Evolutionary conservation across 2,113 vertebrate species (phyloP).

Genomic region (Lates calcarifer): DNA sequence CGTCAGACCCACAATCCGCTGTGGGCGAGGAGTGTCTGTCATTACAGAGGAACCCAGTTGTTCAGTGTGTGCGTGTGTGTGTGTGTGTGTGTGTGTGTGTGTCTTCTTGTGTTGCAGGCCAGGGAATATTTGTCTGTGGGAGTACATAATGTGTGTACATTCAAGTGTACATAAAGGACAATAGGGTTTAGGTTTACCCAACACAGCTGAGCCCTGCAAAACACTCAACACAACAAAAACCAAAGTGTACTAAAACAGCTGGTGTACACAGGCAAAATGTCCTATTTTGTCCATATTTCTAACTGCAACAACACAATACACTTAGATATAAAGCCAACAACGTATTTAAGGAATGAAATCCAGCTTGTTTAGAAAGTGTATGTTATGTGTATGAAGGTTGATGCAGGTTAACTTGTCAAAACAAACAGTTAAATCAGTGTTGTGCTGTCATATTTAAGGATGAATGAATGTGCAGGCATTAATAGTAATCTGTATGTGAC

Average conservation of each 20-base stretch:
- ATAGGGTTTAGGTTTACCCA: conserved; percentile 26
- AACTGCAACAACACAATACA: background rate
- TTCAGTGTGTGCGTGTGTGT: conserved; percentile 31
- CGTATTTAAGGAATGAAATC: conserved; percentile 10
- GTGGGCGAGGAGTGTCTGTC: conserved; percentile 69
- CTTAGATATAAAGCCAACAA: background rate
- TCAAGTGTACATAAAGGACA: conserved; percentile 42
- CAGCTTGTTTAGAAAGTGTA: background rate
- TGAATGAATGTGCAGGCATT: background rate
- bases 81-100: background rate
- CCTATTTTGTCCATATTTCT: conserved; percentile 18
- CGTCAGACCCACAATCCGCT: conserved; percentile 68
- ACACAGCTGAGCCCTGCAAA: conserved; percentile 26
- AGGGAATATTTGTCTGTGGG: conserved; percentile 16
- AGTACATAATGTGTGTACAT: conserved; percentile 19
- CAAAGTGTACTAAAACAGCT: conserved; percentile 33
- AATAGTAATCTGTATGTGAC: background rate
- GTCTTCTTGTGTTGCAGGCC: conserved; percentile 24
- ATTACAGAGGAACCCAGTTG: conserved; percentile 40
- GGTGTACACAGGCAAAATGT: conserved; percentile 9
- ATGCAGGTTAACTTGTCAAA: background rate
- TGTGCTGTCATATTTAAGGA: background rate
- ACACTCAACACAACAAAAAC: background rate
- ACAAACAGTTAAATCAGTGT: background rate
- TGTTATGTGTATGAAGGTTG: background rate